A percentile compares a stretch with the other conserved stretches of the same genome.
Conservation (phyloP, 2,888 invertebrate genomes). For the Philhelius pedissequus region DNA sequence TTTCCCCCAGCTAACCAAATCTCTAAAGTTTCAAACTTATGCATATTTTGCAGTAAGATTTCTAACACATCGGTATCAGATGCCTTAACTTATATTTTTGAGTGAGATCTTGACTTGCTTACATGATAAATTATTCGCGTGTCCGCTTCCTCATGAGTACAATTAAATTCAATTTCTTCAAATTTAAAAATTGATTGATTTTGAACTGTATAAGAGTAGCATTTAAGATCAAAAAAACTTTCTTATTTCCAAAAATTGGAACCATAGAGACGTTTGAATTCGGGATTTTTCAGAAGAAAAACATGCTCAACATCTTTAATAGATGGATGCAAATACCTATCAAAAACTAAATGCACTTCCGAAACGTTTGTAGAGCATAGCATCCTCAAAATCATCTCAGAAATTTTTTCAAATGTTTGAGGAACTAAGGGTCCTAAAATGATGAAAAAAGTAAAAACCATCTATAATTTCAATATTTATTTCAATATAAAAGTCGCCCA, state of each 20-base stretch:
- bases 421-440: background rate
- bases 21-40: no score
- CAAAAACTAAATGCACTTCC: background rate
- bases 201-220: background rate
- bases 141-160: background rate
- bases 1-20: no score
- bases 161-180: background rate
- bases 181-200: background rate
- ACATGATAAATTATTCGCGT: background rate
- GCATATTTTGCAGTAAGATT: no score
- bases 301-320: background rate
- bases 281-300: background rate
- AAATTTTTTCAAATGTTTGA: background rate
- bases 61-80: background rate
- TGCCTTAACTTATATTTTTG: background rate
- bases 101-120: background rate
- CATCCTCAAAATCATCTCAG: background rate
- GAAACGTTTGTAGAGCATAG: background rate
- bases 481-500: constrained; percentile 1
- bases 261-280: background rate
- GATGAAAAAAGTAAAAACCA: background rate
- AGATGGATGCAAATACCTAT: constrained; percentile 9
- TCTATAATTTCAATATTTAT: background rate
- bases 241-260: background rate
- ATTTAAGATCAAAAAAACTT: constrained; percentile 1